Evolutionary conservation across 2,797 vertebrate species (phyloP), one percentile per base, ranked within the genome.

Genomic region (Oceanodroma leucorhoa): DNA sequence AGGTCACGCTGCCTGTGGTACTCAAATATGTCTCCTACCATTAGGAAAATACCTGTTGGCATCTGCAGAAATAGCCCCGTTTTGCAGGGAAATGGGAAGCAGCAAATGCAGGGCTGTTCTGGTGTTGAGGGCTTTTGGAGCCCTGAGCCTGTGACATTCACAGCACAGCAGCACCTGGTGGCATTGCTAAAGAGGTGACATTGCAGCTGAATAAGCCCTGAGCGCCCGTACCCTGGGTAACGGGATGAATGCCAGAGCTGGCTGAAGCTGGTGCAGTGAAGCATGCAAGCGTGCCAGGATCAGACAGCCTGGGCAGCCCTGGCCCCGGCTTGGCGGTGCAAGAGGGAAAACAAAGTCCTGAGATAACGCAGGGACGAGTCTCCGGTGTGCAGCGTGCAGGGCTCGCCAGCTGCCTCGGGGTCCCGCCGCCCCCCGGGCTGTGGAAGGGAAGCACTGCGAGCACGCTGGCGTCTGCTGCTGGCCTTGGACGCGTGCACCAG

Each of bases 301-400:
- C 6, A 9, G 73, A 32, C 57, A 82, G 61, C 53, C 43, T 1
- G 2, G 66, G 58, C 61, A 79, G 76, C 64, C 18, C 15, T 8
- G 73, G 45, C 43, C 20, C 0, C 0, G 41, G 60, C 23, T 30
- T 1, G 0, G 26, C 7, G 62, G 12, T 14, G 41, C 30, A 11
- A 62, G n/a, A 40, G 53, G 61, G 45, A 78, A 48, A 89, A 27
- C 46, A 10, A 60, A 71, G 50, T n/a, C 57, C 58, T 18, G 57
- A 54, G 62, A 29, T 36, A 67, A 40, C 1, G 0, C n/a, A 10
- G 34, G 82, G 58, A 71, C 1, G 3, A 50, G 64, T 23, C 46
- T 32, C 34, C 0, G 1, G 46, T 4, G 48, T 2, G 18, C 41
- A 40, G 69, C 0, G 0, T 2, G 22, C 10, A 11, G 75, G 69